Evolutionary conservation across 2,797 vertebrate genomes (phyloP).

Genomic region (Simalia tracyae): DNA sequence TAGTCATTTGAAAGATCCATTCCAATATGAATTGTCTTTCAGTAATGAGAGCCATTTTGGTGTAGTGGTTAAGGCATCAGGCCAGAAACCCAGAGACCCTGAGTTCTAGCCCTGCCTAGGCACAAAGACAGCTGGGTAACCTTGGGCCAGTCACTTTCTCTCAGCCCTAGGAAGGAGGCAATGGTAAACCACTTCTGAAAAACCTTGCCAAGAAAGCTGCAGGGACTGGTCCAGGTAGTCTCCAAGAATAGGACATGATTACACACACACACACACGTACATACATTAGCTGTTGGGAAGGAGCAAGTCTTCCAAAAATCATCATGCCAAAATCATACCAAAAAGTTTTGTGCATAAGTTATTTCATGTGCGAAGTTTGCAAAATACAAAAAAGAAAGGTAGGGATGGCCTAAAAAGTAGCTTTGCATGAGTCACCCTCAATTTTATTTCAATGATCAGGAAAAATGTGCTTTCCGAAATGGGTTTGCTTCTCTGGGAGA

Average conservation of each 20-base stretch:
- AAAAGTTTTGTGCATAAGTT: background rate
- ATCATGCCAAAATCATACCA: background rate
- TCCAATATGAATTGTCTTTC: background rate
- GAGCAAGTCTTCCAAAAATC: no score
- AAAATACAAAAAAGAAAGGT: background rate
- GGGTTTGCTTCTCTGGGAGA: background rate
- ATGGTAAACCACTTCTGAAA: no score
- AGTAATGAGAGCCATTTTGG: background rate
- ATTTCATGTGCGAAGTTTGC: background rate
- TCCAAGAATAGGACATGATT: no score
- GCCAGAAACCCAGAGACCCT: no score
- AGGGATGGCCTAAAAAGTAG: background rate
- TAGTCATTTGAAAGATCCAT: background rate
- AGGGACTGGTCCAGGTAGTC: no score
- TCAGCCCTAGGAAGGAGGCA: no score
- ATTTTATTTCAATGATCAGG: conserved; percentile 3
- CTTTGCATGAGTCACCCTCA: background rate
- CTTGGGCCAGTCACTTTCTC: no score
- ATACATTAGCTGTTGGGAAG: background rate
- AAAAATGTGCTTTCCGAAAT: conserved; percentile 1
- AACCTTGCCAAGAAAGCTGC: no score
- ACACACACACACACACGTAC: background rate
- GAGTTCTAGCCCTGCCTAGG: no score
- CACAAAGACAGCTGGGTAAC: no score
- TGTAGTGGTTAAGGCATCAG: no score